These are phyloP conservation scores for Luidia sarsii DNA, from an alignment of 53 echinoderm and acorn worm genomes.

Conservation along the genomic window DNA sequence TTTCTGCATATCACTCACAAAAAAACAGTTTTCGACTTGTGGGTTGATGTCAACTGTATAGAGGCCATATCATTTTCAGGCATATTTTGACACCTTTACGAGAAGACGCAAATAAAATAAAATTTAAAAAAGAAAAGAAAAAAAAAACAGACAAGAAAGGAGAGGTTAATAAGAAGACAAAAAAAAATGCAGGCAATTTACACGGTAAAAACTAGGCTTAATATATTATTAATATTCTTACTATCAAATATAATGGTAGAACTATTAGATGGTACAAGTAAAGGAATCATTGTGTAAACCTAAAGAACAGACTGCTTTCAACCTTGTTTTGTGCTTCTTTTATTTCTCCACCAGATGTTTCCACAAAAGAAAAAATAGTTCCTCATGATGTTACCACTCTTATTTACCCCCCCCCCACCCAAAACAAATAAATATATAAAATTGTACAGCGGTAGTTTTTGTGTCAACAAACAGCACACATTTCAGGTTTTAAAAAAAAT, in stretches of 20 bases:
- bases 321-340: constrained; percentile 5
- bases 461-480: no score
- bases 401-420: no score
- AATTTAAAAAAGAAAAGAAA: neutral
- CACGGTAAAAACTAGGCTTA: constrained; percentile 44
- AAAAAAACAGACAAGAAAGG: constrained; percentile 33
- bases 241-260: constrained; percentile 44
- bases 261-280: constrained; percentile 41
- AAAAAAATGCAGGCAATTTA: constrained; percentile 56
- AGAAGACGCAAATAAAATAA: no score
- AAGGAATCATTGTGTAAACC: constrained; percentile 36
- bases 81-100: constrained; percentile 39
- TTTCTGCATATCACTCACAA: constrained; percentile 5
- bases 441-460: no score
- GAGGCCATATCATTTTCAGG: constrained; percentile 5
- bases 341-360: neutral
- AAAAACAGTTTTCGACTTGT: constrained; percentile 16
- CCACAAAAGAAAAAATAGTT: no score
- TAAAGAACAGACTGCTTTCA: neutral
- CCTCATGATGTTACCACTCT: no score
- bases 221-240: constrained; percentile 43
- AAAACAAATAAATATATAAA: no score
- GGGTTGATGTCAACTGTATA: constrained; percentile 1
- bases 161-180: neutral
- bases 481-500: no score